A percentile compares a stretch with the other conserved stretches of the same genome.
These are phyloP conservation scores for Polydrusus cervinus DNA, from an alignment of 2,888 invertebrate species.

Conservation along the genomic window DNA sequence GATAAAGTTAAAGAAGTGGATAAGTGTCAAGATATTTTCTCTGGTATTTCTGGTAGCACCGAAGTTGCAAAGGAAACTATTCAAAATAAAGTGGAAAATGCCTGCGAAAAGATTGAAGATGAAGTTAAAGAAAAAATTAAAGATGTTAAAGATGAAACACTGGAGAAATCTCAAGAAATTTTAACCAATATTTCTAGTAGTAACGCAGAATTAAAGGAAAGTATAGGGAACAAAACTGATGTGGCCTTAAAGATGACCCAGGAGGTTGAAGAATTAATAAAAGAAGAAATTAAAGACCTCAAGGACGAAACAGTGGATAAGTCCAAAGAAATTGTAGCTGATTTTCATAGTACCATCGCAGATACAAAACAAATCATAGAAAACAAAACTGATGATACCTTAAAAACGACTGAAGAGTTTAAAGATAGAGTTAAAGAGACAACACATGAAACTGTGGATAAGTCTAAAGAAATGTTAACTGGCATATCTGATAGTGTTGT, in stretches of 20 bases:
- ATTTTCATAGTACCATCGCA: no score
- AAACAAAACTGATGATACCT: not conserved
- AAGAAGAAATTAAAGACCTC: not conserved
- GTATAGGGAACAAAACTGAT: not conserved
- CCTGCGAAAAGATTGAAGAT: not conserved
- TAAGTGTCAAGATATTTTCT: no score
- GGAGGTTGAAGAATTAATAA: not conserved
- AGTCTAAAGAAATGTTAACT: no score
- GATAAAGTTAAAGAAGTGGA: no score
- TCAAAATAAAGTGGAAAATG: slow-evolving; percentile 4
- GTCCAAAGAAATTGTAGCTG: no score
- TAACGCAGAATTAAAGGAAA: not conserved
- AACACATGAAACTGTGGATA: not conserved
- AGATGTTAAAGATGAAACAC: not conserved
- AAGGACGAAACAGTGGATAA: not conserved
- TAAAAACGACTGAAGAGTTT: not conserved
- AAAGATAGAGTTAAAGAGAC: not conserved
- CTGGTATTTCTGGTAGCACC: not conserved
- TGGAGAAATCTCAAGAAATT: not conserved
- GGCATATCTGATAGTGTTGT: no score
- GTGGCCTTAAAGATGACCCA: not conserved
- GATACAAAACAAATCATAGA: not conserved
- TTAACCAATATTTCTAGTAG: not conserved
- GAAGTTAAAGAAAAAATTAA: not conserved
- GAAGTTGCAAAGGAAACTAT: slow-evolving; percentile 26